These are phyloP conservation scores for Mylabris phalerata DNA, from an alignment of 1,140 invertebrate genomes.

Conservation along the genomic window DNA sequence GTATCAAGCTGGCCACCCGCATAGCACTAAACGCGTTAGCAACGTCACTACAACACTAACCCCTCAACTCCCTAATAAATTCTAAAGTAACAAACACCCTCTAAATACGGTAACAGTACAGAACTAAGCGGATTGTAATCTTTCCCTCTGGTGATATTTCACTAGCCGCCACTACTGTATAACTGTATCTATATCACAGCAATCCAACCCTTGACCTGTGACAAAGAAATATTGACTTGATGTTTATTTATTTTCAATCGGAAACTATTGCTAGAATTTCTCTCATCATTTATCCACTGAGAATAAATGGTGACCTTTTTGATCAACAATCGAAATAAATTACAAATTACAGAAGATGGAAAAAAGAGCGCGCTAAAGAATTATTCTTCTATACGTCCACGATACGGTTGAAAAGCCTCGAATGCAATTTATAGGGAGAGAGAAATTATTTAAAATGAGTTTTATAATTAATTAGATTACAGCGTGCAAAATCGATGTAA, in stretches of 20 bases:
- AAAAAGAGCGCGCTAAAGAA: too few relatives aligned
- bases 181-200: slow-evolving; percentile 22
- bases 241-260: too few relatives aligned
- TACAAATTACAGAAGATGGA: too few relatives aligned
- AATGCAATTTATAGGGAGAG: too few relatives aligned
- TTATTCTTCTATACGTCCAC: too few relatives aligned
- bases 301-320: too few relatives aligned
- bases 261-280: too few relatives aligned
- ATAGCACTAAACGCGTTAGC: slow-evolving; percentile 35
- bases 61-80: slow-evolving; percentile 29
- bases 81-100: slow-evolving; percentile 33
- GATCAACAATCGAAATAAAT: too few relatives aligned
- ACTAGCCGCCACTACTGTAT: slow-evolving; percentile 19
- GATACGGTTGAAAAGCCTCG: too few relatives aligned
- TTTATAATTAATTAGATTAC: slow-evolving; percentile 12
- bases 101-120: slow-evolving; percentile 5
- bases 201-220: slow-evolving; percentile 12
- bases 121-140: slow-evolving; percentile 35
- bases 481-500: slow-evolving; percentile 2
- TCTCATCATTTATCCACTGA: too few relatives aligned
- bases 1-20: slow-evolving; percentile 20
- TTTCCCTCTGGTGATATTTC: slow-evolving; percentile 35
- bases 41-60: slow-evolving; percentile 8
- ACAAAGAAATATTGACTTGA: slow-evolving; percentile 25
- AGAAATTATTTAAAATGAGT: too few relatives aligned